phyloP scores from a whole-genome alignment of 2,113 vertebrate genomes.

The Sinocyclocheilus grahami region DNA sequence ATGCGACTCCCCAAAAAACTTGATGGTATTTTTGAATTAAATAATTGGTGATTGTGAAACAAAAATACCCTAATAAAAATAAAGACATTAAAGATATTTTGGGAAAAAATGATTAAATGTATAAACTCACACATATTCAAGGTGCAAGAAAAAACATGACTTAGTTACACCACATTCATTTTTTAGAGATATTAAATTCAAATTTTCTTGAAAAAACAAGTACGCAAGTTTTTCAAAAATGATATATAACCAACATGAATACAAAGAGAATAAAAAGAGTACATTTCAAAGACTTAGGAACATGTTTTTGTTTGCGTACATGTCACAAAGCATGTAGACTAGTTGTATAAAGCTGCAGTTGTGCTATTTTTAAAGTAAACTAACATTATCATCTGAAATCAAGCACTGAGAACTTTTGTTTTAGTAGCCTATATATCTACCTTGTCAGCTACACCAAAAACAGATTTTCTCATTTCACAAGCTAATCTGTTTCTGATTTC shows the following conservation, averaged over 20 bases:
- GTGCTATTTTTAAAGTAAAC: background rate
- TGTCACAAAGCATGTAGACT: no score
- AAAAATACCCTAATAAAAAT: background rate
- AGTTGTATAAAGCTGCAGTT: background rate
- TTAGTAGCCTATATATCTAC: background rate
- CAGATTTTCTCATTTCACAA: background rate
- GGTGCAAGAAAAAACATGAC: background rate
- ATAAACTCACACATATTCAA: background rate
- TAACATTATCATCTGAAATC: background rate
- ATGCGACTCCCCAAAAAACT: background rate
- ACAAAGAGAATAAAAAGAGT: no score
- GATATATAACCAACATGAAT: no score
- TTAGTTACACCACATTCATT: background rate
- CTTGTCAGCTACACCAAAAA: background rate
- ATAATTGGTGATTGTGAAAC: background rate
- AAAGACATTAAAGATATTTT: background rate
- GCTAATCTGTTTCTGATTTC: background rate
- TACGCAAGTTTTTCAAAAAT: background rate
- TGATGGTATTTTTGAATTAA: background rate
- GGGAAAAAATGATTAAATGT: background rate
- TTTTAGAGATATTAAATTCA: background rate
- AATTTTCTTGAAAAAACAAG: background rate
- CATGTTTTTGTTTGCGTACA: no score
- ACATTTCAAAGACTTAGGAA: no score
- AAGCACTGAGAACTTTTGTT: background rate